These are phyloP conservation scores for Callosobruchus maculatus DNA, from an alignment of 2,888 invertebrate species.

Conservation along the genomic window DNA sequence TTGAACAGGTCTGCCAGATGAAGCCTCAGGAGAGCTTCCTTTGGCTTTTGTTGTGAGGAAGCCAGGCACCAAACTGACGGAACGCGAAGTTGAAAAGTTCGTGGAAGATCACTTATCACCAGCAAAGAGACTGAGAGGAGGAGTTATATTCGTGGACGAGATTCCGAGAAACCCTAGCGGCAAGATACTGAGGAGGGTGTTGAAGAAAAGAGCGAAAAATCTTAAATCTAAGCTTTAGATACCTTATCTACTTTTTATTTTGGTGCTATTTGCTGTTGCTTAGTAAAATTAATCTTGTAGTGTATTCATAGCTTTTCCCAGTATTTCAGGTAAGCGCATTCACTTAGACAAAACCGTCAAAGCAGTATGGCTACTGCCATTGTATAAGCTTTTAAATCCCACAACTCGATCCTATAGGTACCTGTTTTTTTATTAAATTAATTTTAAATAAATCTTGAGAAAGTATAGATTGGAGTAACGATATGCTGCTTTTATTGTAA, in stretches of 20 bases:
- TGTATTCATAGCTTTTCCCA: no score
- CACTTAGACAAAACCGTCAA: no score
- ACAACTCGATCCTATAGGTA: no score
- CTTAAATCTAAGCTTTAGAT: constrained; percentile 39
- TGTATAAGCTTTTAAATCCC: no score
- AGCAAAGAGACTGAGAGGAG: constrained; percentile 64
- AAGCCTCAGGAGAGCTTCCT: constrained; percentile 72
- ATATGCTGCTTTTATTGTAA: no score
- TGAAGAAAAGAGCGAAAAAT: constrained; percentile 50
- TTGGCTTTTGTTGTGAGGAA: constrained; percentile 71
- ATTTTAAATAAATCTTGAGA: no score
- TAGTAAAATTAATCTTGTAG: no score
- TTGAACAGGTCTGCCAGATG: constrained; percentile 56
- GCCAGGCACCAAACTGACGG: constrained; percentile 51
- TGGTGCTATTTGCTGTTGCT: no score
- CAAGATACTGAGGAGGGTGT: constrained; percentile 62
- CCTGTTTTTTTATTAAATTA: no score
- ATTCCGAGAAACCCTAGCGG: constrained; percentile 68
- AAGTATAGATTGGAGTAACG: no score
- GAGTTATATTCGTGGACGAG: constrained; percentile 61
- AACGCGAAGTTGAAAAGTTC: constrained; percentile 45
- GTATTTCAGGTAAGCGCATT: no score
- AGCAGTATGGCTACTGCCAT: no score
- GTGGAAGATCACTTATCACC: constrained; percentile 53
- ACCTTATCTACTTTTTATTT: background rate